These are phyloP conservation scores for Magallana gigas DNA, from an alignment of 1,140 invertebrate genomes.

Conservation along the genomic window DNA sequence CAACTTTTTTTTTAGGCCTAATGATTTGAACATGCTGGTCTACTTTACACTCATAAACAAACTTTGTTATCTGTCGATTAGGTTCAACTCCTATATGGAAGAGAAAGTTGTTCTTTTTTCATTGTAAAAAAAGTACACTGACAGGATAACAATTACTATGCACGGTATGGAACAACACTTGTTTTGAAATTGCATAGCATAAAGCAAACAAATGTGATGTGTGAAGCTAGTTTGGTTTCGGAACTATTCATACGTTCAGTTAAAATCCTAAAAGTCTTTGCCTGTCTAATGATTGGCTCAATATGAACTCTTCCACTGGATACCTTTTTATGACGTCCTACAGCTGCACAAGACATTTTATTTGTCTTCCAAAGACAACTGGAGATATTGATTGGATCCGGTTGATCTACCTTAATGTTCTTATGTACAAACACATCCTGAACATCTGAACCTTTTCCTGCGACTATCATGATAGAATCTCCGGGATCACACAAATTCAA, in stretches of 20 bases:
- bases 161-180: slow-evolving; percentile 31
- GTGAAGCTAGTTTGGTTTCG: slow-evolving; percentile 48
- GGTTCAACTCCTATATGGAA: too few species aligned
- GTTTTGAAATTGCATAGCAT: slow-evolving; percentile 53
- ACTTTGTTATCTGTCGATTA: too few species aligned
- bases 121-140: too few species aligned
- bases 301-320: slow-evolving; percentile 57
- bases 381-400: too few species aligned
- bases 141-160: neutral
- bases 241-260: slow-evolving; percentile 35
- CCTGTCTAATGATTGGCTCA: slow-evolving; percentile 57
- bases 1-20: too few species aligned
- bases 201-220: slow-evolving; percentile 49
- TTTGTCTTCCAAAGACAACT: slow-evolving; percentile 56
- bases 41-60: too few species aligned
- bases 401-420: slow-evolving; percentile 51
- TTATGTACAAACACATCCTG: slow-evolving; percentile 57
- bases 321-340: slow-evolving; percentile 55
- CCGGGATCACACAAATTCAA: slow-evolving; percentile 48
- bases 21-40: too few species aligned
- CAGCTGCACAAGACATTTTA: slow-evolving; percentile 32
- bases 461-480: slow-evolving; percentile 46
- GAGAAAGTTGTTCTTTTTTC: too few species aligned
- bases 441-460: slow-evolving; percentile 59
- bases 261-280: slow-evolving; percentile 58